A percentile compares a stretch with the other conserved stretches of the same genome.
Conservation (phyloP, 2,113 vertebrate genomes). For the Channa argus region DNA sequence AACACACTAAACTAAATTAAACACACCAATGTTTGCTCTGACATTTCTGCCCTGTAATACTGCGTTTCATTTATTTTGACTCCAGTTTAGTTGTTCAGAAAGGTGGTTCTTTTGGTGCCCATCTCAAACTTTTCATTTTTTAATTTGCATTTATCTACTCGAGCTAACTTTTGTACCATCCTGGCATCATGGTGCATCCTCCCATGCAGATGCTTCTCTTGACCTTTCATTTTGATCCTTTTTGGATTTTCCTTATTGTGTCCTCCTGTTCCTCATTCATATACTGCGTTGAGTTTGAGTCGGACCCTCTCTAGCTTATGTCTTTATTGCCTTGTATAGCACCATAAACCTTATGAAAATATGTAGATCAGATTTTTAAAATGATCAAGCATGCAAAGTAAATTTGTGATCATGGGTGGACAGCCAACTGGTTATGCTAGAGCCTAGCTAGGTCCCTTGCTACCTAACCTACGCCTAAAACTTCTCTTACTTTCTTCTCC, state of each 20-base stretch:
- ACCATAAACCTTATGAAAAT: background rate
- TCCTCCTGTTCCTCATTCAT: background rate
- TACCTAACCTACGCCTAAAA: conserved; percentile 71
- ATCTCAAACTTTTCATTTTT: too few relatives aligned
- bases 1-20: too few relatives aligned
- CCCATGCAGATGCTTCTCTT: background rate
- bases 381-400: too few relatives aligned
- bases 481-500: conserved; percentile 71
- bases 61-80: too few relatives aligned
- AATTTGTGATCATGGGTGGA: conserved; percentile 39
- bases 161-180: background rate
- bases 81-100: too few relatives aligned
- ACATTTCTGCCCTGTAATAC: too few relatives aligned
- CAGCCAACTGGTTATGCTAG: conserved; percentile 16
- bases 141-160: background rate
- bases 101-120: too few relatives aligned
- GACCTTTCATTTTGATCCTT: background rate
- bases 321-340: background rate
- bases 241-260: background rate
- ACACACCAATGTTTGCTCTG: too few relatives aligned
- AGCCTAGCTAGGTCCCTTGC: conserved; percentile 59
- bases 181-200: background rate
- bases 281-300: background rate
- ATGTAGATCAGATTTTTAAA: background rate
- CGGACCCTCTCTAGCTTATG: background rate